Base-by-base conservation (phyloP, 2,888 invertebrate genomes). In the Pollenia griseotomentosa region DNA sequence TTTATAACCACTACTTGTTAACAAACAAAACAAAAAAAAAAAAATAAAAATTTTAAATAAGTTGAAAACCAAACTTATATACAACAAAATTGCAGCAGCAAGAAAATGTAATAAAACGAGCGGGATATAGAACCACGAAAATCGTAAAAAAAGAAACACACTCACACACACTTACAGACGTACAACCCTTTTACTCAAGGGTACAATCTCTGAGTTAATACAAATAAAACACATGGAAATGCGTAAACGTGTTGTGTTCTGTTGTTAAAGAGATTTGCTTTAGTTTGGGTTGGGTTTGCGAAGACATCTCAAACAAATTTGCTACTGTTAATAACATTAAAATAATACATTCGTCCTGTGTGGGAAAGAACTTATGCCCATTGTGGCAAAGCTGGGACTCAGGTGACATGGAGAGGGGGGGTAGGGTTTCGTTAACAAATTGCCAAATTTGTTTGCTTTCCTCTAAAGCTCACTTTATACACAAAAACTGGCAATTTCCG, bases 371-470 rank as follows among this genome's bases (percentile, higher is more conserved):
- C 40, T 42, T 77, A 42, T 16, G n/a, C 65, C 57, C 46, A 78
- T 53, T 66, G 63, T 59, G 33, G 42, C 51, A 44, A 46, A 59
- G 63, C 57, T 68, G 33, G 19, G 12, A 55, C 65, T 65, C 68
- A 71, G 71, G 84, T 59, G 48, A 44, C 48, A 53, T 61, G 57
- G 66, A 23, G 66, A 14, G 46, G 68, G 57, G 73, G 33, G 59
- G 23, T 44, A 55, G 40, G 42, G 44, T 66, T 73, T 63, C 42
- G 53, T 78, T 74, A 86, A 82, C 82, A 86, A 86, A 86, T 86
- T 86, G 73, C 68, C 68, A 82, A 86, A 73, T 81, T 81, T 73
- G 73, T 81, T 81, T 73, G 71, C 19, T 55, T 78, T 33, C 11
- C 48, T 68, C 48, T 70, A 42, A 40, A 68, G 53, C 59, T 51